phyloP scores from a whole-genome alignment of 2,113 vertebrate species.

The Cephalopholis sonnerati region DNA sequence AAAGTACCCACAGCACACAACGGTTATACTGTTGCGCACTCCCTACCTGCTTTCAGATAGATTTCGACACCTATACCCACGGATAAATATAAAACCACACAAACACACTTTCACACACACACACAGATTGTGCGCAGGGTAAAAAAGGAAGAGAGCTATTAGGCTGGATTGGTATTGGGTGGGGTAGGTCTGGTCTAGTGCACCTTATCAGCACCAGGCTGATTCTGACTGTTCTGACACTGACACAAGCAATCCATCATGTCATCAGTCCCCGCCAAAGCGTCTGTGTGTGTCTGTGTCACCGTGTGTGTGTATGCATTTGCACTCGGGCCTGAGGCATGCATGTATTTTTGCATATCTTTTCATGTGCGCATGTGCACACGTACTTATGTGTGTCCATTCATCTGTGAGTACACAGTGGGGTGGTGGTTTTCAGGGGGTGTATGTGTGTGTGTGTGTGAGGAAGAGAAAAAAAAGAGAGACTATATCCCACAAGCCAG shows the following conservation, averaged over 20 bases:
- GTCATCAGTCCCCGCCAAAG: slow-evolving; percentile 85
- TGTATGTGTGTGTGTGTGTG: slow-evolving; percentile 9
- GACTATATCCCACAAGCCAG: slow-evolving; percentile 71
- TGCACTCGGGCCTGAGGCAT: slow-evolving; percentile 21
- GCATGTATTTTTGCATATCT: slow-evolving; percentile 23
- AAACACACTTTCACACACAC: slow-evolving; percentile 28
- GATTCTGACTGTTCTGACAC: slow-evolving; percentile 87
- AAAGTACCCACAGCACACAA: not conserved
- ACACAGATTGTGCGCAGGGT: slow-evolving; percentile 22
- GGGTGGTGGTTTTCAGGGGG: not conserved
- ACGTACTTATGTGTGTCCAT: slow-evolving; percentile 26
- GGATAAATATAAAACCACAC: not conserved
- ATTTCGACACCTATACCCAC: not conserved
- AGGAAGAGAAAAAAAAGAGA: slow-evolving; percentile 13
- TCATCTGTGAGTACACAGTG: slow-evolving; percentile 9
- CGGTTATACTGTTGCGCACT: not conserved
- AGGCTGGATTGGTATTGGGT: slow-evolving; percentile 76
- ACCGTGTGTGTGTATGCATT: slow-evolving; percentile 43
- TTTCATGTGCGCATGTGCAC: slow-evolving; percentile 36
- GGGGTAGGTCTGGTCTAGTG: slow-evolving; percentile 71
- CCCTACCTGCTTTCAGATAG: not conserved
- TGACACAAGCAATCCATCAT: slow-evolving; percentile 90
- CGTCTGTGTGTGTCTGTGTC: slow-evolving; percentile 72
- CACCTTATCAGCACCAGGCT: slow-evolving; percentile 86
- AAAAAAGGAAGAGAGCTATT: slow-evolving; percentile 67